Base-by-base conservation (phyloP, 30 jellyfish, hydroid and myxozoan species). In the Turritopsis dohrnii region DNA sequence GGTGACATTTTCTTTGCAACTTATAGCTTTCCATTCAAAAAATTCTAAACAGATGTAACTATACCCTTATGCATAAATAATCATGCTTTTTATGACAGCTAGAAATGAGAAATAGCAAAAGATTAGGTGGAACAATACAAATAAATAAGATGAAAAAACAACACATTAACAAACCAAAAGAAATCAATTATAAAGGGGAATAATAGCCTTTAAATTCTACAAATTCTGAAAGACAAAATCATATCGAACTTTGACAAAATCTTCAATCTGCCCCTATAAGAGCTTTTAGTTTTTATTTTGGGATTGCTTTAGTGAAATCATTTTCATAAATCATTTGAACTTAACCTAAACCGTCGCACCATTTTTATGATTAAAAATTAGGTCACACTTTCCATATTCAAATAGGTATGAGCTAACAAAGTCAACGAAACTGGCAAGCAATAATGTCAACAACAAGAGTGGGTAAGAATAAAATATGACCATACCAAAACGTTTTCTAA, bases 401-500 rank as follows among this genome's bases (percentile, higher is more conserved):
- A 41, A 41, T 41, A 41, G 13, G 13, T 41, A 41, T 41, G 13
- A 41, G 13, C 13, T 3, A 41, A 41, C 60, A 41, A 41, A 41
- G 60, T 3, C 13, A 41, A 41, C 13, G 13, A 41, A 3, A 41
- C 5, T 41, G 13, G 13, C 13, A 41, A 41, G 13, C 5, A 41
- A 3, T 41, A 41, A 41, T 41, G 13, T 41, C 5, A 41, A 41
- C 13, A 41, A 41, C 60, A 41, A 41, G 60, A 13, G 13, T 41
- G 9, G 60, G 13, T 5, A 41, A 41, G 60, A 13, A 41, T 41
- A 41, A 41, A 41, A 41, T 3, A 41, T 3, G 13, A 41, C 60
- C 77, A 69, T 69, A 69, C 77, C 77, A 23, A 9, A 7, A 69
- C 30, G 30, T 69, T 69, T 69, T 69, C 77, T n/a, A 69, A 69